Evolutionary conservation across 2,888 invertebrate species (phyloP).

Genomic region (Eupithecia insigniata): DNA sequence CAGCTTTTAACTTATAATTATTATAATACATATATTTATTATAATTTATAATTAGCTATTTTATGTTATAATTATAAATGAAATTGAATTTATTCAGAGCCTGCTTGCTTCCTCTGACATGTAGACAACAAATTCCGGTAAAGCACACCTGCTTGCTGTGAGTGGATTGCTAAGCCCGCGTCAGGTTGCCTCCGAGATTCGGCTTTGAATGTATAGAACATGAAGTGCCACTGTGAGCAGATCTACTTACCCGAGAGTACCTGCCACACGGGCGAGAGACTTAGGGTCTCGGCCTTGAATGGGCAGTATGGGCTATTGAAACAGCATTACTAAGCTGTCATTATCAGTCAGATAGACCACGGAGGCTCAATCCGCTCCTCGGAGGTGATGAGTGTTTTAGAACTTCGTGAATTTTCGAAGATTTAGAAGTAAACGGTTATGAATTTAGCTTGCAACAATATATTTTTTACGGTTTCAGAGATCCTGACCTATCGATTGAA

Average conservation of each 20-base stretch:
- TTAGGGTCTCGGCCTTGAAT: slow-evolving; percentile 4
- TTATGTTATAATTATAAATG: background rate
- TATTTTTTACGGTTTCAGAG: too few species aligned
- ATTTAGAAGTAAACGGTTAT: background rate
- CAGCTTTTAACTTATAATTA: background rate
- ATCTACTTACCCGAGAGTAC: slow-evolving; percentile 38
- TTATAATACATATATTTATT: too few species aligned
- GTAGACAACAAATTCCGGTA: background rate
- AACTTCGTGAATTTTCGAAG: too few species aligned
- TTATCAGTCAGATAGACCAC: background rate
- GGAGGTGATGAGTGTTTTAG: background rate
- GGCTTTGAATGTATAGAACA: slow-evolving; percentile 59
- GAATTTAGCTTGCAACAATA: background rate
- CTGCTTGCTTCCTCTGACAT: background rate
- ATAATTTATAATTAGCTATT: too few species aligned
- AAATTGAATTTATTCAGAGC: background rate
- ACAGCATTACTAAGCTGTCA: background rate
- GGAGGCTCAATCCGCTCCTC: background rate
- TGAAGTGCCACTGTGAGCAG: slow-evolving; percentile 45
- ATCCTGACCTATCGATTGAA: background rate
- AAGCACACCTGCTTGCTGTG: slow-evolving; percentile 4
- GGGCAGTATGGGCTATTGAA: background rate
- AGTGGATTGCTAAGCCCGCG: slow-evolving; percentile 33
- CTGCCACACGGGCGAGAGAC: slow-evolving; percentile 16
- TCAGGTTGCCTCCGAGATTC: slow-evolving; percentile 31